Evolutionary conservation across 2,888 invertebrate genomes (phyloP).

Genomic region (Pachycephus smyrnensis): DNA sequence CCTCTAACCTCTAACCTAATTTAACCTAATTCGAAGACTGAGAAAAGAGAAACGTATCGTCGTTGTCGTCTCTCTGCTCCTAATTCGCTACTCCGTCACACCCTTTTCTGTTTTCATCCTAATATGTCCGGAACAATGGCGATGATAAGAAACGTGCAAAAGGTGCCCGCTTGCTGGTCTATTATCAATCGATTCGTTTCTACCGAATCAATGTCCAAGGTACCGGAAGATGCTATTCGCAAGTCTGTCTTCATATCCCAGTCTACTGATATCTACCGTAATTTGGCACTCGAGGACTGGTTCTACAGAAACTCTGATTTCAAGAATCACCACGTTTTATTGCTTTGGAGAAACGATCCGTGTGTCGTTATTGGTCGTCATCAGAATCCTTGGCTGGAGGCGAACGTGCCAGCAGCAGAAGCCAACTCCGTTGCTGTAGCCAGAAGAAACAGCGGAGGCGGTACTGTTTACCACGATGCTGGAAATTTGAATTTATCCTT

Average conservation of each 20-base stretch:
- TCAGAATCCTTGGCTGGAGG: constrained; percentile 97
- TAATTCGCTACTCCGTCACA: not conserved
- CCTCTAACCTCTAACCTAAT: not conserved
- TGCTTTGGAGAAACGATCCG: constrained; percentile 94
- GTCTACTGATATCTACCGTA: constrained; percentile 90
- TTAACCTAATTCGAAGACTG: not conserved
- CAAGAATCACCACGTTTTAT: constrained; percentile 83
- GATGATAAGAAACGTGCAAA: not conserved
- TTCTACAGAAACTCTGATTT: constrained; percentile 90
- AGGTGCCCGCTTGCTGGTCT: not conserved
- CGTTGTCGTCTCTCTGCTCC: not conserved
- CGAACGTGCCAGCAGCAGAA: constrained; percentile 78
- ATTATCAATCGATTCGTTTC: not conserved
- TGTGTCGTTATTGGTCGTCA: constrained; percentile 96
- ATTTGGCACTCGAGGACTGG: constrained; percentile 97
- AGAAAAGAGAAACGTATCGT: not conserved
- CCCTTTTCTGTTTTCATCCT: not conserved
- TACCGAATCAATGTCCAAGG: constrained; percentile 56
- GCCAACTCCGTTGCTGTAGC: constrained; percentile 81
- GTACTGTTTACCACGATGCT: constrained; percentile 95
- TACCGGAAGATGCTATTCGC: constrained; percentile 71
- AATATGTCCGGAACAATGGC: not conserved
- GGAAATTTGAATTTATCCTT: constrained; percentile 95
- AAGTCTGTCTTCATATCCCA: constrained; percentile 94
- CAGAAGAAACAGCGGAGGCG: constrained; percentile 94